A percentile compares a stretch with the other conserved stretches of the same genome.
Evolutionary conservation across 2,888 invertebrate genomes (phyloP).

Genomic region (Seladonia tumulorum): DNA sequence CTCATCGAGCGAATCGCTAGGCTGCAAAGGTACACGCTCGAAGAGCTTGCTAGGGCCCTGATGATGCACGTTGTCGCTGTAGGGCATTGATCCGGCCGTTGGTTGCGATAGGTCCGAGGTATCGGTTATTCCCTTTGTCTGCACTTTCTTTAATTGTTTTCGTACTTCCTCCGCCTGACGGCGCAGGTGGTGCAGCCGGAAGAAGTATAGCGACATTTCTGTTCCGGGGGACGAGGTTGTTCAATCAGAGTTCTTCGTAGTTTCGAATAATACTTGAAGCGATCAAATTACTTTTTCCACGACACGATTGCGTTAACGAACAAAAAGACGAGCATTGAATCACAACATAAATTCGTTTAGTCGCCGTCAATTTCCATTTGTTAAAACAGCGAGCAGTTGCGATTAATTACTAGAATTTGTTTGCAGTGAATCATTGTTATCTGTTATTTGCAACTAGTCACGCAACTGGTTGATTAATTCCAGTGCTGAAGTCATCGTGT

Average conservation of each 20-base stretch:
- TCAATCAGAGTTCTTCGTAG: conserved; percentile 40
- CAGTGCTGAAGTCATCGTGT: too few species aligned
- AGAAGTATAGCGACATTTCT: conserved; percentile 98
- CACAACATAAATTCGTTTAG: too few species aligned
- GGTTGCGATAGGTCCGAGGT: conserved; percentile 82
- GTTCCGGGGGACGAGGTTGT: conserved; percentile 63
- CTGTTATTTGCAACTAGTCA: too few species aligned
- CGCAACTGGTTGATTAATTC: too few species aligned
- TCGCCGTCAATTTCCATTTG: too few species aligned
- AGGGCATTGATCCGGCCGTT: conserved; percentile 82
- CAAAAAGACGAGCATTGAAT: too few species aligned
- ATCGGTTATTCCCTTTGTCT: conserved; percentile 83
- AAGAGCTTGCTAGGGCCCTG: conserved; percentile 92
- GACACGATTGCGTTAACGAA: too few species aligned
- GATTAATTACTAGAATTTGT: too few species aligned
- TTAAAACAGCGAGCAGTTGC: too few species aligned
- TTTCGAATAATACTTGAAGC: too few species aligned
- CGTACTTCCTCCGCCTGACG: conserved; percentile 92
- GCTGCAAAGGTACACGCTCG: conserved; percentile 93
- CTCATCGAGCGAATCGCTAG: conserved; percentile 95
- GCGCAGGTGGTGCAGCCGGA: conserved; percentile 95
- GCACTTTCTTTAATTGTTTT: conserved; percentile 86
- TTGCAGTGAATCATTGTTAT: too few species aligned
- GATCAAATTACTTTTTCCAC: too few species aligned
- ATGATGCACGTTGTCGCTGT: conserved; percentile 85